A percentile compares a stretch with the other conserved stretches of the same genome.
These are phyloP conservation scores for Sarcophaga bullata DNA, from an alignment of 1,140 invertebrate species.

Conservation along the genomic window DNA sequence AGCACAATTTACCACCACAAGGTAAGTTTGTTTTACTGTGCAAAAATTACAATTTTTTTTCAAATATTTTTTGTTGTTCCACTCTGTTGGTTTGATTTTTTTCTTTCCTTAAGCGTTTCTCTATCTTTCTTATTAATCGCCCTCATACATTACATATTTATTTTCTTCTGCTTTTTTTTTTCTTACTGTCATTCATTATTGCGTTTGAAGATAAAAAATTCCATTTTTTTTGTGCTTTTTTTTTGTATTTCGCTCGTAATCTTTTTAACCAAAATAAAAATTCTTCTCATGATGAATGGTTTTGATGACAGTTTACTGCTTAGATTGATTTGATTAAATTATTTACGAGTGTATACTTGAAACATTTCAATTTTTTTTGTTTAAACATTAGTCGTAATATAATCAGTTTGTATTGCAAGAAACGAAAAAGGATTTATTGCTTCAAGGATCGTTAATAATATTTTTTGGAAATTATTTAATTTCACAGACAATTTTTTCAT, in stretches of 20 bases:
- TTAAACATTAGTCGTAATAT: no score
- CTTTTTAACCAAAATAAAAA: background rate
- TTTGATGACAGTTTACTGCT: background rate
- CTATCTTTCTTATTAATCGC: background rate
- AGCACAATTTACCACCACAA: background rate
- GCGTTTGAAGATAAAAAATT: no score
- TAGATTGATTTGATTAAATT: constrained; percentile 15
- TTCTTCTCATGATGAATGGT: background rate
- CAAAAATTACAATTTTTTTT: background rate
- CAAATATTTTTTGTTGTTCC: background rate
- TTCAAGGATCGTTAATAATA: no score
- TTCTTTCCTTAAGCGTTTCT: background rate
- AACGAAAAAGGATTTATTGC: no score
- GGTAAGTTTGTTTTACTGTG: background rate
- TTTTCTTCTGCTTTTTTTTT: background rate
- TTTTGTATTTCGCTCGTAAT: background rate
- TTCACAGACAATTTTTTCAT: no score
- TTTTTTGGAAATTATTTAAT: no score
- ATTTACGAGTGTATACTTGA: background rate
- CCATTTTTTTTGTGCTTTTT: no score
- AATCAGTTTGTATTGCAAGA: no score
- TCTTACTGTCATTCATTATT: background rate
- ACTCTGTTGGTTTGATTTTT: background rate
- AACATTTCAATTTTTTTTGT: no score
- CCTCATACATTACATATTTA: background rate